These are phyloP conservation scores for Lithobates sylvaticus DNA, from an alignment of 2,797 vertebrate genomes.

Conservation along the genomic window DNA sequence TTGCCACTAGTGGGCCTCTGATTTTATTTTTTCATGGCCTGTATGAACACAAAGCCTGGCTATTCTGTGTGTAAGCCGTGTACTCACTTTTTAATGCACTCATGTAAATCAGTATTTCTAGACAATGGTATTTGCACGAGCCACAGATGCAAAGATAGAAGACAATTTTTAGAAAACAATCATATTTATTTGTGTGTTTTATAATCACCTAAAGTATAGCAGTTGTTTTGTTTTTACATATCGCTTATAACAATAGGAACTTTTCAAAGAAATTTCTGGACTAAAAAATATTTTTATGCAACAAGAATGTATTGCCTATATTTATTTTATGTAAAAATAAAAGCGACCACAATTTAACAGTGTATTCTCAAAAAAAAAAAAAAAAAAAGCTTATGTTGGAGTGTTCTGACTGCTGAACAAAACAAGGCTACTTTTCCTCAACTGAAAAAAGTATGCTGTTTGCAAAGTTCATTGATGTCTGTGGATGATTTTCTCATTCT, in stretches of 20 bases:
- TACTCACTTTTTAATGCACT: slow-evolving; percentile 61
- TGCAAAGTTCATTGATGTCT: background rate
- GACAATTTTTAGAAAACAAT: slow-evolving; percentile 73
- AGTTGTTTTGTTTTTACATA: slow-evolving; percentile 73
- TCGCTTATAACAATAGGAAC: slow-evolving; percentile 70
- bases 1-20: background rate
- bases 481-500: background rate
- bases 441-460: background rate
- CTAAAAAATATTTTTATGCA: slow-evolving; percentile 13
- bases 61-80: background rate
- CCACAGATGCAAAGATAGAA: slow-evolving; percentile 71
- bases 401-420: slow-evolving; percentile 2
- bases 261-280: slow-evolving; percentile 7
- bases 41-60: background rate
- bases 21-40: background rate
- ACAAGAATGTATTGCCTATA: slow-evolving; percentile 6
- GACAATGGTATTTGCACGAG: slow-evolving; percentile 74
- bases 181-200: slow-evolving; percentile 76
- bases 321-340: slow-evolving; percentile 28
- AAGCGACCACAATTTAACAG: background rate
- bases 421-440: background rate
- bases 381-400: background rate
- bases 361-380: background rate
- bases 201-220: slow-evolving; percentile 73
- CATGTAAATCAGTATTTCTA: slow-evolving; percentile 74